Percentiles rank a stretch among this genome's conserved stretches.
phyloP scores from a whole-genome alignment of 1,140 invertebrate species.

The Samia ricini region DNA sequence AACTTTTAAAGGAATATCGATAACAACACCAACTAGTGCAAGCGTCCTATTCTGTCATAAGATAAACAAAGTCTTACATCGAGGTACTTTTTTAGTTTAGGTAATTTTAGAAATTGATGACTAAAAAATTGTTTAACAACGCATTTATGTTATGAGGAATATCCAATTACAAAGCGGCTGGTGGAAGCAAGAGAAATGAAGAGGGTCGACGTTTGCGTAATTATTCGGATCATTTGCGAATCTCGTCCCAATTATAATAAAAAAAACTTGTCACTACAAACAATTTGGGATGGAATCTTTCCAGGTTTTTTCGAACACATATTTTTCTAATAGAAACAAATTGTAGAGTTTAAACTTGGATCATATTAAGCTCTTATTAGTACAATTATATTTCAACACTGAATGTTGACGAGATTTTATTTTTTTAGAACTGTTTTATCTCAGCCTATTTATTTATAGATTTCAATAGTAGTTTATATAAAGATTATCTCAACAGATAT shows the following conservation, averaged over 20 bases:
- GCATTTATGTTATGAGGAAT: slow-evolving; percentile 33
- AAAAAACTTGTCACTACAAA: slow-evolving; percentile 61
- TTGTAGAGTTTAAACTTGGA: not conserved
- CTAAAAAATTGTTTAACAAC: slow-evolving; percentile 26
- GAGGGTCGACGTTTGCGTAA: slow-evolving; percentile 73
- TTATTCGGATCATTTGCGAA: slow-evolving; percentile 73
- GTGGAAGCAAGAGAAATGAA: slow-evolving; percentile 54
- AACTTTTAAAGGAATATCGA: not conserved
- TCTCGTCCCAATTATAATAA: slow-evolving; percentile 65
- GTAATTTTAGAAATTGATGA: slow-evolving; percentile 19
- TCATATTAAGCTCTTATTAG: no score
- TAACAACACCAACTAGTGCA: not conserved
- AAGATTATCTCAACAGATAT: no score
- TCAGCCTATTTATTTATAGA: no score
- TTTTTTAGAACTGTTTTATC: no score
- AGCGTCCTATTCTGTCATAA: not conserved
- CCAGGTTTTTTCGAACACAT: slow-evolving; percentile 27
- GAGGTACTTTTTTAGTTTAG: not conserved
- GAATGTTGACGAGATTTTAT: no score
- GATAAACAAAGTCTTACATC: not conserved
- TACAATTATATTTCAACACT: no score
- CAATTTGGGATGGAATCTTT: slow-evolving; percentile 39
- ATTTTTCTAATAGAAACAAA: slow-evolving; percentile 28
- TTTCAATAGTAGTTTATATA: no score
- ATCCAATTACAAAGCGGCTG: slow-evolving; percentile 43